A percentile compares a stretch with the other conserved stretches of the same genome.
These are phyloP conservation scores for Percopsis omiscomaycus DNA, from an alignment of 2,797 vertebrate species.

Conservation along the genomic window DNA sequence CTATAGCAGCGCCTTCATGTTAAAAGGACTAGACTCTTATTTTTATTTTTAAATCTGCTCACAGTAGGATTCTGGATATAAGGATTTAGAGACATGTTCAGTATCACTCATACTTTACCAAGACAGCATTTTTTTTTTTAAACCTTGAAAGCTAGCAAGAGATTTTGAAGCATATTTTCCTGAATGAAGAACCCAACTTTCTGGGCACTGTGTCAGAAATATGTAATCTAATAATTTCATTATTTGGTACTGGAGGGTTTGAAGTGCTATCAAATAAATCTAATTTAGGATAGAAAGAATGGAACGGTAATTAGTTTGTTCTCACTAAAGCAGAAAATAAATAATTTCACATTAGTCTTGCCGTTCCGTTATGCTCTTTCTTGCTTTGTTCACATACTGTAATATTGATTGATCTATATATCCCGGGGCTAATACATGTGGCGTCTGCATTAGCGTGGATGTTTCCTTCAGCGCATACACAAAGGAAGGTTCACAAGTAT, in stretches of 20 bases:
- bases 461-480: constrained; percentile 41
- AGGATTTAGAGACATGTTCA: no score
- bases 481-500: constrained; percentile 44
- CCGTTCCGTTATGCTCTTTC: neutral
- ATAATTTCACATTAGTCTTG: no score
- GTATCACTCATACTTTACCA: neutral
- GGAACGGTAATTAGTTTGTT: neutral
- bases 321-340: neutral
- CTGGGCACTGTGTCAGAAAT: neutral
- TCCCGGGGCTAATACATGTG: constrained; percentile 7
- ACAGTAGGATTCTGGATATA: no score
- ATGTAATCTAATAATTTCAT: no score
- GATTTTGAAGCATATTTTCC: neutral
- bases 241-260: no score
- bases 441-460: constrained; percentile 19
- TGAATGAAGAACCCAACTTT: neutral
- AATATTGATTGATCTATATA: constrained; percentile 18
- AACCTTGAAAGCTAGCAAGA: neutral
- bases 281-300: no score
- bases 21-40: no score
- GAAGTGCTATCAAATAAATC: no score
- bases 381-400: neutral
- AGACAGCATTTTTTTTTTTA: neutral
- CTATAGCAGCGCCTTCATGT: no score
- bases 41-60: no score